Evolutionary conservation across 2,113 vertebrate genomes (phyloP).

Genomic region (Arizona elegans): DNA sequence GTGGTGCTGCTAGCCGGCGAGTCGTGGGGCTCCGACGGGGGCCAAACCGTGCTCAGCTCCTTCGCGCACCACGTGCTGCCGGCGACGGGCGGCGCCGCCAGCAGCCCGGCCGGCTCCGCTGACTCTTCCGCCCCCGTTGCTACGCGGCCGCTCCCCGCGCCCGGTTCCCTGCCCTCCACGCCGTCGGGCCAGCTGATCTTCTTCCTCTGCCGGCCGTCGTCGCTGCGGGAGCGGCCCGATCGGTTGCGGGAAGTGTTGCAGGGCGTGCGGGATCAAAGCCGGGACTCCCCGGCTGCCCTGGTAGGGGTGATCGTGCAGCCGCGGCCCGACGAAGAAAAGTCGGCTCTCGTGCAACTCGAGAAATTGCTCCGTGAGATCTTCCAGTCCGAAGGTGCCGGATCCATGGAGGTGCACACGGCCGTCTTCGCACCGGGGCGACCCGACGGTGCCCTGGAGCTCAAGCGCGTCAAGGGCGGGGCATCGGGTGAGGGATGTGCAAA

Average conservation of each 20-base stretch:
- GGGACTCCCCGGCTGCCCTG: slow-evolving; percentile 31
- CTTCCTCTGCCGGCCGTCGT: slow-evolving; percentile 39
- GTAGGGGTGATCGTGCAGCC: slow-evolving; percentile 42
- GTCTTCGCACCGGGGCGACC: slow-evolving; percentile 47
- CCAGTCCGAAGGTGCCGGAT: not conserved
- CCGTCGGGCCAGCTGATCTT: slow-evolving; percentile 35
- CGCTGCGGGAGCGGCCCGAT: slow-evolving; percentile 20
- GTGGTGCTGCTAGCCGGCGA: slow-evolving; percentile 20
- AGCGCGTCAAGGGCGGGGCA: not conserved
- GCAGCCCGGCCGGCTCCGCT: not conserved
- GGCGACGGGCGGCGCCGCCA: accelerated
- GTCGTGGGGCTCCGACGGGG: slow-evolving; percentile 51
- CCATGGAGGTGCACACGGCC: slow-evolving; percentile 53
- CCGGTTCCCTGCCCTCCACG: not conserved
- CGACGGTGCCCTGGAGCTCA: slow-evolving; percentile 33
- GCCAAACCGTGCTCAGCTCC: not conserved
- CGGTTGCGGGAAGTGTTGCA: slow-evolving; percentile 61
- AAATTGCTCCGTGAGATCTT: slow-evolving; percentile 37
- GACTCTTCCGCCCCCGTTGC: accelerated
- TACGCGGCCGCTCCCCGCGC: not conserved
- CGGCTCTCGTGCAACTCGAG: slow-evolving; percentile 34
- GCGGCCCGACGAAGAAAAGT: slow-evolving; percentile 23
- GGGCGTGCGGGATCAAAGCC: slow-evolving; percentile 27
- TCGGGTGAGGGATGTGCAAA: not conserved
- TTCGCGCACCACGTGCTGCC: slow-evolving; percentile 11